These are phyloP conservation scores for Myanophis thanlyinensis DNA, from an alignment of 2,113 vertebrate genomes.

Conservation along the genomic window DNA sequence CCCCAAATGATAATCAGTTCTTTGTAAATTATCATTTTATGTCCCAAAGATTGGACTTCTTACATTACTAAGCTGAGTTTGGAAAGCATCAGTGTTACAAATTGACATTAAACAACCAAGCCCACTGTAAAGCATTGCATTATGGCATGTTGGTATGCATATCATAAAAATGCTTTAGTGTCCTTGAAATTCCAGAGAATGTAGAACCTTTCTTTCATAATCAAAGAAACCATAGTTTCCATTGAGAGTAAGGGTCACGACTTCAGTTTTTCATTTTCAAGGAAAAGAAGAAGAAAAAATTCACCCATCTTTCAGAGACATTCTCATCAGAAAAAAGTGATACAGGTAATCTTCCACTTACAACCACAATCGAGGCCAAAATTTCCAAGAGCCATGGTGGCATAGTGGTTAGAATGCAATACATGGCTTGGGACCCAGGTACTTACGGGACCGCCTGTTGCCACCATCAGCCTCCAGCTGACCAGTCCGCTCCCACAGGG, in stretches of 20 bases:
- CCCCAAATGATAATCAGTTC: neutral
- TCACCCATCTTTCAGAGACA: too few relatives aligned
- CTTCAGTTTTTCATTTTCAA: too few relatives aligned
- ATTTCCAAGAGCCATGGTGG: too few relatives aligned
- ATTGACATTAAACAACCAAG: neutral
- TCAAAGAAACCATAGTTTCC: neutral
- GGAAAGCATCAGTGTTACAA: neutral
- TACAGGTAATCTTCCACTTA: too few relatives aligned
- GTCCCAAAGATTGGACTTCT: neutral
- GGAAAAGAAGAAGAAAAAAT: too few relatives aligned
- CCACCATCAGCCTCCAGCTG: too few relatives aligned
- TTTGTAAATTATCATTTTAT: neutral
- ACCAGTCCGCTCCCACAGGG: too few relatives aligned
- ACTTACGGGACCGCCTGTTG: too few relatives aligned
- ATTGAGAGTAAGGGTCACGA: neutral
- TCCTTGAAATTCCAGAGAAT: neutral
- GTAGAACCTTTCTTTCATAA: neutral
- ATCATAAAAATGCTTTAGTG: neutral
- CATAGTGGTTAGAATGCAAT: too few relatives aligned
- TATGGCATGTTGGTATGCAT: neutral
- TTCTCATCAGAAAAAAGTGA: too few relatives aligned
- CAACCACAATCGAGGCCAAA: too few relatives aligned
- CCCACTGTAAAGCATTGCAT: neutral
- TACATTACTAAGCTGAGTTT: neutral
- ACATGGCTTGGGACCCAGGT: too few relatives aligned